Evolutionary conservation across 2,797 vertebrate genomes (phyloP), one percentile per base, ranked within the genome.

Genomic region (Distichodus sexfasciatus): DNA sequence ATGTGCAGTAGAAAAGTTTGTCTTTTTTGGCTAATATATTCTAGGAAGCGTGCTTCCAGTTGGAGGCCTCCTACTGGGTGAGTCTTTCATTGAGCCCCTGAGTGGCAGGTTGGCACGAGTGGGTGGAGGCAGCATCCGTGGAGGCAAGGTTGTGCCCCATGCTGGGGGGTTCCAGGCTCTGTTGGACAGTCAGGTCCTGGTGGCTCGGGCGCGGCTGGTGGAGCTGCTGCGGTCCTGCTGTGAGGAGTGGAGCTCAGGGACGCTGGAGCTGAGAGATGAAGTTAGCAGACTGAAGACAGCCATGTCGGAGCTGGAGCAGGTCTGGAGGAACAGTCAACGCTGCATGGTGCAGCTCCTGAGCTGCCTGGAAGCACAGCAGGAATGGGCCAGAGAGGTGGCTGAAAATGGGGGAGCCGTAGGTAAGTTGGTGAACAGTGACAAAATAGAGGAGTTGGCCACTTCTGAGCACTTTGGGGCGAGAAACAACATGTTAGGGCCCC

Each of bases 31-130:
- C 31, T n/a, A 10, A 1, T 36, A 10, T 21, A 15, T 23, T 46
- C 7, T 12, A 98, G 95, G 94, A 71, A 77, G 86, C 6, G 89
- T 94, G 17, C 19, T 93, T 69, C 92, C 94, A 54, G 77, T 96
- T 41, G 94, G 94, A n/a, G 93, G 94, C 3, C 81, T 92, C 1
- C 74, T 95, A 24, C 83, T 95, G 8, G 87, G 86, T 0, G 93
- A 96, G 76, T 75, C 86, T 69, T 94, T 94, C 74, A 84, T 84
- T 0, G 94, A 96, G 29, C 91, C 94, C 2, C 85, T 96, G 76
- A 96, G 95, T 47, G 86, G 92, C 40, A 89, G 87, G 59, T 74
- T 69, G 14, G 75, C 79, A 53, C 84, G 64, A 21, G 70, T 93
- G 1, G 89, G 87, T 2, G 95, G 94, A 3, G 87, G 82, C 73